Evolutionary conservation across 2,888 invertebrate genomes (phyloP), one percentile per base, ranked within the genome.

Genomic region (Herminia tarsipennalis): DNA sequence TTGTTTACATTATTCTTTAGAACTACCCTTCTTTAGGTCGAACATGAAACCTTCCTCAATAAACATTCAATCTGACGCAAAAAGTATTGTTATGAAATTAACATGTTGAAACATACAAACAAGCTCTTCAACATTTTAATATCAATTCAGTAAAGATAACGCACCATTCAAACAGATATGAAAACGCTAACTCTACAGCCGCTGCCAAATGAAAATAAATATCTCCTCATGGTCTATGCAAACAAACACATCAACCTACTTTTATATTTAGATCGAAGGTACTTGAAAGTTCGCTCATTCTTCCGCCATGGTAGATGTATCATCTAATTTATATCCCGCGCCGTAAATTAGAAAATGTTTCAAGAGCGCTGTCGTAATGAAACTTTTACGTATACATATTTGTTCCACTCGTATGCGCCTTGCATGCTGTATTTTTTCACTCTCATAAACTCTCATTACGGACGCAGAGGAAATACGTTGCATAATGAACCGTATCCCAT

Each of bases 161-260:
- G 52, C 36, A 62, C 57, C 38, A 58, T 63, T 45, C 49, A 55
- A 69, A 68, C 71, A 76, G 73, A 77, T 76, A 73, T 72, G 64
- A 69, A 69, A 60, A 66, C 46, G 61, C 61, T 66, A 64, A 70
- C 72, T 68, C 63, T 62, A 66, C 66, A 71, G 70, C 72, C 54
- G 73, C 66, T 70, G 66, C 74, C 64, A 70, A 76, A 83, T 81
- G 69, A 79, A 87, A 87, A 86, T 86, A 86, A 86, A 85, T 84
- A 85, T 76, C 79, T 75, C 64, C 74, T 77, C 75, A 75, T 80
- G 72, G 76, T 71, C 66, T 78, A 78, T 66, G 71, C 76, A 77
- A 78, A 80, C 81, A 76, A 78, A 77, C 72, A 74, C 71, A 74
- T 73, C 76, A 78, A 79, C 81, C 82, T 78, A 80, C 71, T 78